A percentile compares a stretch with the other conserved stretches of the same genome.
These are phyloP conservation scores for Poeciliopsis paucimaculata DNA, from an alignment of 2,797 vertebrate species.

Conservation along the genomic window DNA sequence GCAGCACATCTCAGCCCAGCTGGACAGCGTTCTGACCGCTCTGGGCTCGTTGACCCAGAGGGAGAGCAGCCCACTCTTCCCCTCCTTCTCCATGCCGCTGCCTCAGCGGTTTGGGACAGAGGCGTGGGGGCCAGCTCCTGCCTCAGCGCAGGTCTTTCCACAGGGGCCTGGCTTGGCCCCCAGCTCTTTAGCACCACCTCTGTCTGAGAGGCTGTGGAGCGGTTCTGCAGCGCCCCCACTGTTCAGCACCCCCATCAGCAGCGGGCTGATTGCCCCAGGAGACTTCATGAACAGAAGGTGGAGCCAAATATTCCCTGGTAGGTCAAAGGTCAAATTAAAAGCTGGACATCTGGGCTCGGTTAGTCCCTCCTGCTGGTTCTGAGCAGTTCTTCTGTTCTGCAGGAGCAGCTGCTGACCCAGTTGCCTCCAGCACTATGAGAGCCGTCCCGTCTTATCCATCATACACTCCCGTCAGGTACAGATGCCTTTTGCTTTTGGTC, in stretches of 20 bases:
- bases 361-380: neutral
- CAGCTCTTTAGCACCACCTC: slow-evolving; percentile 14
- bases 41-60: slow-evolving; percentile 69
- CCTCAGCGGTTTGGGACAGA: slow-evolving; percentile 3
- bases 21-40: slow-evolving; percentile 82
- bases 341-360: neutral
- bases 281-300: slow-evolving; percentile 82
- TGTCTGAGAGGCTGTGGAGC: slow-evolving; percentile 29
- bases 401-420: slow-evolving; percentile 67
- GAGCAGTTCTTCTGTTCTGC: slow-evolving; percentile 24
- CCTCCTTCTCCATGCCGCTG: slow-evolving; percentile 34
- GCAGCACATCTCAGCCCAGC: slow-evolving; percentile 86
- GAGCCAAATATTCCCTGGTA: slow-evolving; percentile 88
- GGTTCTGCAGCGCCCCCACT: slow-evolving; percentile 54
- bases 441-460: slow-evolving; percentile 52
- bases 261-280: slow-evolving; percentile 65
- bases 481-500: slow-evolving; percentile 1
- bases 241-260: slow-evolving; percentile 40
- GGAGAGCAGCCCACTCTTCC: slow-evolving; percentile 30
- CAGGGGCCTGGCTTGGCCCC: slow-evolving; percentile 23
- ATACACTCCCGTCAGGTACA: slow-evolving; percentile 70
- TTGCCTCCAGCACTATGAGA: slow-evolving; percentile 44
- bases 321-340: slow-evolving; percentile 4
- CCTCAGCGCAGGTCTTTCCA: slow-evolving; percentile 10
- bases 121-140: neutral